phyloP scores from a whole-genome alignment of 2,113 vertebrate species.

The Tenrec ecaudatus region DNA sequence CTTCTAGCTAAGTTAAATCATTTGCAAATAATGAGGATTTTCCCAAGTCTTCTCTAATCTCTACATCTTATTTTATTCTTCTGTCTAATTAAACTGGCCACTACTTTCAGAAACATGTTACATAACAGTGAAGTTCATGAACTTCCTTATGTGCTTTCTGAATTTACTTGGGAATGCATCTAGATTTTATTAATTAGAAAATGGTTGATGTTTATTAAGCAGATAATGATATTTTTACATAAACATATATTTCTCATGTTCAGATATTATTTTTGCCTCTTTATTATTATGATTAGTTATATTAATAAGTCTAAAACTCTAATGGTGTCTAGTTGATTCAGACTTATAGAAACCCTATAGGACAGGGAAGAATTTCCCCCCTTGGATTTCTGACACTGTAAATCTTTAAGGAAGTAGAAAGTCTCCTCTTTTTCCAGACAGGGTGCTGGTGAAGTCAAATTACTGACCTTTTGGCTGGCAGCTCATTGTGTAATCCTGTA shows the following conservation, averaged over 20 bases:
- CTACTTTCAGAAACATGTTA: constrained; percentile 59
- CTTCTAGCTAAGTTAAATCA: constrained; percentile 18
- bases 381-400: no score
- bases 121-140: constrained; percentile 65
- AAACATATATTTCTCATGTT: constrained; percentile 63
- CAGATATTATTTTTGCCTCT: constrained; percentile 59
- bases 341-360: no score
- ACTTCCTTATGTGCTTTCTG: constrained; percentile 48
- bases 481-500: no score
- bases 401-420: no score
- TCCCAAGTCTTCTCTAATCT: background rate
- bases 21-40: constrained; percentile 50
- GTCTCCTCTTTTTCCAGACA: no score
- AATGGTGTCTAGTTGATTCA: no score
- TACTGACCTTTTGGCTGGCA: no score
- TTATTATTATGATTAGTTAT: constrained; percentile 22
- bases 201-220: constrained; percentile 62
- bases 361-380: no score
- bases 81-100: constrained; percentile 59
- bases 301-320: background rate
- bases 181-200: constrained; percentile 63
- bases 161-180: constrained; percentile 59
- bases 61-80: constrained; percentile 50
- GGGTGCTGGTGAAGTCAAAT: no score
- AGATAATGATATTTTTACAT: constrained; percentile 57